A percentile compares a stretch with the other conserved stretches of the same genome.
Conservation (phyloP, 2,888 invertebrate genomes). For the Idaea straminata region DNA sequence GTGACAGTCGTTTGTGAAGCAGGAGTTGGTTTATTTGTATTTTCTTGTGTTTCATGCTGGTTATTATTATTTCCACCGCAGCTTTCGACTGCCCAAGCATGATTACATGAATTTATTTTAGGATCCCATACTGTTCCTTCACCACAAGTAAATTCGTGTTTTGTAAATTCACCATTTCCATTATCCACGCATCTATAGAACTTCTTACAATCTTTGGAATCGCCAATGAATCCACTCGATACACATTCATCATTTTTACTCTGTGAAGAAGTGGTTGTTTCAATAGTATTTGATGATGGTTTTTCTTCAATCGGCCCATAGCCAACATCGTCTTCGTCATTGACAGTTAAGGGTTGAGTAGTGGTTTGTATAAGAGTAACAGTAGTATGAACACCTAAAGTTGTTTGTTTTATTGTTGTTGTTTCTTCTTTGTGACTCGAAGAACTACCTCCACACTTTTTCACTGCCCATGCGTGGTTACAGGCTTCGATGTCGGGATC, state of each 20-base stretch:
- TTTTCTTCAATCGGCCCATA: constrained; percentile 34
- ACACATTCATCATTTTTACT: constrained; percentile 28
- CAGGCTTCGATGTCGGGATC: constrained; percentile 78
- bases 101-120: constrained; percentile 78
- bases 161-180: constrained; percentile 65
- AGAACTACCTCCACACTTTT: constrained; percentile 41
- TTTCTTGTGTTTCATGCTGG: constrained; percentile 25
- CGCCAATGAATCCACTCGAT: constrained; percentile 82
- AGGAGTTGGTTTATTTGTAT: constrained; percentile 23
- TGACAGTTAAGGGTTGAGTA: constrained; percentile 17
- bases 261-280: constrained; percentile 3
- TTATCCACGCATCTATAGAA: constrained; percentile 84
- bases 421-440: constrained; percentile 25
- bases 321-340: constrained; percentile 34
- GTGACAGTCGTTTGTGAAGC: constrained; percentile 12
- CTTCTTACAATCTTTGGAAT: constrained; percentile 79
- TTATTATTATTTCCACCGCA: constrained; percentile 33
- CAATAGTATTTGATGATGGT: constrained; percentile 23
- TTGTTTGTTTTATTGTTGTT: constrained; percentile 24
- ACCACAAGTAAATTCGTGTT: constrained; percentile 80
- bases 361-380: constrained; percentile 27
- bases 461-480: constrained; percentile 79
- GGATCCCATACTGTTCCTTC: constrained; percentile 83
- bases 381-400: constrained; percentile 21
- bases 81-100: constrained; percentile 66